Evolutionary conservation across 2,888 invertebrate genomes (phyloP), one percentile per base, ranked within the genome.

Genomic region (Lepidochrysops patricia): DNA sequence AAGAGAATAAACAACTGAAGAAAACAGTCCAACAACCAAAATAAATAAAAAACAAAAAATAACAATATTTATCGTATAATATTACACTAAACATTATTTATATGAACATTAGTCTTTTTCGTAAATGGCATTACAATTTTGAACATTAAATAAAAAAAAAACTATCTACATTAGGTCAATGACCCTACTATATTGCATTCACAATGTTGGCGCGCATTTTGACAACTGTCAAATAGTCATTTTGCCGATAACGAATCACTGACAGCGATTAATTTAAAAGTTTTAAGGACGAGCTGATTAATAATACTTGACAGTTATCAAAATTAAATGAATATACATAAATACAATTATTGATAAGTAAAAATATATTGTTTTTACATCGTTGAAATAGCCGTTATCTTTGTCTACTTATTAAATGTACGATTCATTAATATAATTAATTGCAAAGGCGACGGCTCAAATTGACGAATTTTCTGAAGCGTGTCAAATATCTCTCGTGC

Each of bases 71-170:
- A 71, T 72, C 72, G 72, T 77, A 72, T 76, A 75, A 75, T 76
- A 75, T 74, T 72, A 73, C 78, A 78, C 62, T 67, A 68, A 66
- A 57, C 63, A 66, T 67, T 62, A 79, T 76, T 77, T 76, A 76
- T 76, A 76, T 70, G 76, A 79, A 80, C 80, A 85, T 87, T 86
- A 87, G 88, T 88, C 87, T 87, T 88, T 81, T 82, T 76, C 78
- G 73, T 77, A 81, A 80, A 88, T 88, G 88, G 88, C 88, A 87
- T 79, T 82, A 80, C 76, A 84, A 81, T 82, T 82, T 83, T 85
- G 84, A 88, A 88, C 83, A 86, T 84, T 83, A 82, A 77, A 80
- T 76, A 77, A 69, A 70, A 67, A 70, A 67, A 70, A 43, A 67
- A 68, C 19, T 73, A 72, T 73, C 74, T 77, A 77, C 72, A 74